Base-by-base conservation (phyloP, 1,140 invertebrate genomes). In the Drosophila prosaltans region DNA sequence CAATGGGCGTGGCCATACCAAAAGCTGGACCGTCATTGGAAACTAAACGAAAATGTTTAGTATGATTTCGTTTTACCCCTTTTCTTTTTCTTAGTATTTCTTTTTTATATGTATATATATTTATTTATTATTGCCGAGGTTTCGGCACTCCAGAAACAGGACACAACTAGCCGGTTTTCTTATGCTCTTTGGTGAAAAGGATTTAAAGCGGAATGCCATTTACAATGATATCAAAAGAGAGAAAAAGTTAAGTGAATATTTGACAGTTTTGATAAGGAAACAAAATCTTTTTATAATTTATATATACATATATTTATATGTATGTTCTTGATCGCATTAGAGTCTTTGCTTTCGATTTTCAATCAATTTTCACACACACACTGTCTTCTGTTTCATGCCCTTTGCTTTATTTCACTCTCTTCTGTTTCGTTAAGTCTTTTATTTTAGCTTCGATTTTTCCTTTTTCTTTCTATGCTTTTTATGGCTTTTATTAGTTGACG, bases 31-130 rank as follows among this genome's bases (percentile, higher is more conserved):
- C 81, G 78, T 89, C 84, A 89, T 84, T 89, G 80, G 74, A 84
- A 89, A 89, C 80, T 89, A 84, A 88, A 83, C 83, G 84, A 86
- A 85, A 86, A 88, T 86, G 83, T 86, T 88, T 88, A 88, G 83
- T 88, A 67, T 89, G 74, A 80, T 86, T 82, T 86, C 69, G 72
- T 74, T 79, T 73, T 67, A 74, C 67, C 72, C 70, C 64, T 74
- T 68, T 74, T 51, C 21, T 10, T 32, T 59, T 69, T 32, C 69
- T 66, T 59, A 3, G 32, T 36, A 36, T 5, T 69, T 59, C 16
- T 45, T 72, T 69, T 60, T 77, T 48, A 67, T 68, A 54, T 57
- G 6, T 30, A 5, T 36, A 36, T 72, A 60, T 88, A 80, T 79
- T 86, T 88, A 88, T 86, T 88, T 86, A 86, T 86, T 83, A 77